Conservation (phyloP, 2,113 vertebrate species). For the Centropus unirufus region DNA sequence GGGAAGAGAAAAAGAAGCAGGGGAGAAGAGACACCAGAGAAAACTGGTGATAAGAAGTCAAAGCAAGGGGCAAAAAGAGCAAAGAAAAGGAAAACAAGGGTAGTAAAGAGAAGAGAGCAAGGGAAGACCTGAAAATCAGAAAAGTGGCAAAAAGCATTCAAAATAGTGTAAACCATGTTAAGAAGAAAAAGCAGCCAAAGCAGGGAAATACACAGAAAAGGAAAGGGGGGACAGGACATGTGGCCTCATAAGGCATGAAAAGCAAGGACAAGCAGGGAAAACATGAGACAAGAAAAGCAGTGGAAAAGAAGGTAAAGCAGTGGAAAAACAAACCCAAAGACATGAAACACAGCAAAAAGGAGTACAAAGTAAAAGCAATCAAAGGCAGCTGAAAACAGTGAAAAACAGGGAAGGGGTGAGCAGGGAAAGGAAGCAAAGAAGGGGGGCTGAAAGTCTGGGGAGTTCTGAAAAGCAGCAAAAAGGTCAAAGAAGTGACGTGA, state of each 20-base stretch:
- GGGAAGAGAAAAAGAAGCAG: background rate
- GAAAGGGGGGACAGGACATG: no score
- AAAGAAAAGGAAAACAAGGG: background rate
- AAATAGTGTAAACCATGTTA: background rate
- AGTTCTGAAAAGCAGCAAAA: background rate
- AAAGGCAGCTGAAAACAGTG: background rate
- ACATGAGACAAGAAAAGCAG: background rate
- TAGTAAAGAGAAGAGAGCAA: background rate
- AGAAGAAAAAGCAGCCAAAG: background rate
- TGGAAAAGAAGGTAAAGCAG: background rate
- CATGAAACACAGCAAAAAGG: background rate
- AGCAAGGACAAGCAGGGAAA: background rate
- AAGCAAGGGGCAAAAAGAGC: background rate
- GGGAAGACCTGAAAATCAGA: background rate
- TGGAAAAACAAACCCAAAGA: background rate
- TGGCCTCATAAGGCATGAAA: background rate
- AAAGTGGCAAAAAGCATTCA: background rate
- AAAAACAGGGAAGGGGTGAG: background rate
- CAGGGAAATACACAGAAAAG: background rate
- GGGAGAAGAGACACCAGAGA: accelerated
- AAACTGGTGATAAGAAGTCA: background rate
- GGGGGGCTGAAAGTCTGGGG: no score
- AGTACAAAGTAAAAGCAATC: background rate
- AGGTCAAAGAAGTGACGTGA: background rate
- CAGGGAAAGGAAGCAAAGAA: background rate